Evolutionary conservation across 2,888 invertebrate species (phyloP).

Genomic region (Drosophila barbarae): DNA sequence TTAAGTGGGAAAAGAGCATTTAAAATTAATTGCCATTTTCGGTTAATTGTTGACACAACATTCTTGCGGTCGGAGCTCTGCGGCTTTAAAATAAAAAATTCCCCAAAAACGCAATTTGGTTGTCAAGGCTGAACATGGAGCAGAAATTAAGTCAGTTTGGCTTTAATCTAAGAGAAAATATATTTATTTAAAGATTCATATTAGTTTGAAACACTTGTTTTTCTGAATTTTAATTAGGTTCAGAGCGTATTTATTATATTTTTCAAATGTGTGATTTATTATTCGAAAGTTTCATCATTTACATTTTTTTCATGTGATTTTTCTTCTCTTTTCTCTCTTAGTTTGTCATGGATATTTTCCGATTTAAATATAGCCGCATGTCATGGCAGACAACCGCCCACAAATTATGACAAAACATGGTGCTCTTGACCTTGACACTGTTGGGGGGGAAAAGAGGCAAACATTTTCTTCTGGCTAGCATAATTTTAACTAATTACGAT

Average conservation of each 20-base stretch:
- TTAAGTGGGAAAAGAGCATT: conserved; percentile 49
- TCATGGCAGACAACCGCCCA: conserved; percentile 6
- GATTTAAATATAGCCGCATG: conserved; percentile 28
- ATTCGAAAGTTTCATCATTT: background rate
- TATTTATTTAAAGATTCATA: background rate
- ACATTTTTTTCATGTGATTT: background rate
- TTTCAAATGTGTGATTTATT: background rate
- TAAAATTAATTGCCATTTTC: conserved; percentile 50
- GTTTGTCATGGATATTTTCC: conserved; percentile 23
- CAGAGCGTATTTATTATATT: background rate
- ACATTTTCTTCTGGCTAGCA: too few species aligned
- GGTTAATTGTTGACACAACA: conserved; percentile 53
- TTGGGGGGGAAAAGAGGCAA: conserved; percentile 3
- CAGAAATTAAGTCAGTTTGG: conserved; percentile 11
- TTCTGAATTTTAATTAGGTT: background rate
- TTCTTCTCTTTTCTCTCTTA: background rate
- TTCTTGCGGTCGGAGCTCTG: conserved; percentile 53
- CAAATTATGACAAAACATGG: conserved; percentile 7
- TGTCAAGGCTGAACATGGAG: conserved; percentile 24
- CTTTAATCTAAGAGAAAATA: background rate
- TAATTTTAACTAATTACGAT: background rate
- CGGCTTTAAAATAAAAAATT: conserved; percentile 26
- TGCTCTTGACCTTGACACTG: conserved; percentile 60
- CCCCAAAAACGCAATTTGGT: conserved; percentile 27
- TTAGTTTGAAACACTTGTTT: background rate